Base-by-base conservation (phyloP, 2,888 invertebrate species). In the Cremastinae sp. region DNA sequence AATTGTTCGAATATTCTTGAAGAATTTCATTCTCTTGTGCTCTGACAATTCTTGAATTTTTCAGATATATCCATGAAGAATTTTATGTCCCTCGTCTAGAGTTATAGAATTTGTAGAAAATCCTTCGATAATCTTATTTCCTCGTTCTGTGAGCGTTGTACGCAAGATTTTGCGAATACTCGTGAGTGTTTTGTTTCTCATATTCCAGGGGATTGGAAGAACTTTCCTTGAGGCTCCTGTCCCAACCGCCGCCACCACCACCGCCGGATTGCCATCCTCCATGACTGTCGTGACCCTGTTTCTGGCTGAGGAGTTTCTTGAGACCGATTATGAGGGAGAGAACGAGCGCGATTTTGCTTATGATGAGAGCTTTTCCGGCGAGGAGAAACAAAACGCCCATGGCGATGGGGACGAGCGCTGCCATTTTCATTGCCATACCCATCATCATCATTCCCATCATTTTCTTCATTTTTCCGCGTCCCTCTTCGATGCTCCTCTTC, bases 371-470 rank as follows among this genome's bases (percentile, higher is more conserved):
- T 87, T 96, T 96, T 68, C 96, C 96, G 8, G 96, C 96, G 78
- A 96, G 87, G 22, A 96, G 90, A 91, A 96, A 96, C 7, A 96
- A 91, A 9, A 94, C 94, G 43, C 95, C 96, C 83, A 96, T 95
- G 5, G 94, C 95, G 1, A 96, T 87, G 0, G 96, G 96, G 22
- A 96, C 92, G 92, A 96, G 90, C 1, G 95, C 95, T 16, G 94
- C 94, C 93, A 96, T 93, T 90, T 96, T 96, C 93, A 95, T 96
- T 2, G 94, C 94, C 80, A 94, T 93, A 4, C 95, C 96, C 95
- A 96, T 96, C 94, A 96, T 95, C 95, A 96, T 95, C 93, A 95
- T 95, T 39, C 94, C 93, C 95, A 96, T 95, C 95, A 96, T 96
- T 84, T 96, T 95, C 92, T 96, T 96, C 95, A 95, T 95, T 90